Conservation (phyloP, 2,113 vertebrate species). For the Condylura cristata region DNA sequence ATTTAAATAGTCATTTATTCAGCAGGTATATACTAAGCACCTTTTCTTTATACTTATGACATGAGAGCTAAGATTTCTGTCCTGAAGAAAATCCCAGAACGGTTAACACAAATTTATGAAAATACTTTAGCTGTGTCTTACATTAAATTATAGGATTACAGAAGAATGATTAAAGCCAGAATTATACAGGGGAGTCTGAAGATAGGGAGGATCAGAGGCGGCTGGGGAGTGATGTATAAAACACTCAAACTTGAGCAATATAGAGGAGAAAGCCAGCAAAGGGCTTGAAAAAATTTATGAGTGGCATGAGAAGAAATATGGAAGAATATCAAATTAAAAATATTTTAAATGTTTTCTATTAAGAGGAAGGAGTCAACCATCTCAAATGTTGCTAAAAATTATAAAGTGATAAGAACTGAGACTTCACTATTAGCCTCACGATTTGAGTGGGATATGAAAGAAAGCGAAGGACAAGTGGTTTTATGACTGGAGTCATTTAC, state of each 20-base stretch:
- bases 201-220: neutral
- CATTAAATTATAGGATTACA: neutral
- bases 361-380: neutral
- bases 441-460: neutral
- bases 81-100: neutral
- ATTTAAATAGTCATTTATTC: neutral
- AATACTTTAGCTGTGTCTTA: neutral
- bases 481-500: neutral
- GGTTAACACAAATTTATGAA: slow-evolving; percentile 7
- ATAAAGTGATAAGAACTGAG: neutral
- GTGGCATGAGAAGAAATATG: neutral
- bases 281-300: neutral
- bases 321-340: neutral
- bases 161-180: neutral
- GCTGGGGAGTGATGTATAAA: neutral
- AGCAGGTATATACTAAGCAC: neutral
- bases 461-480: neutral
- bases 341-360: neutral
- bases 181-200: neutral
- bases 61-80: neutral
- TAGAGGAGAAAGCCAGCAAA: neutral
- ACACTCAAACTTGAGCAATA: neutral
- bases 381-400: neutral
- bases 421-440: neutral
- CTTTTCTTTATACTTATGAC: neutral